Evolutionary conservation across 2,113 vertebrate species (phyloP).

Genomic region (Zosterops pallidus): DNA sequence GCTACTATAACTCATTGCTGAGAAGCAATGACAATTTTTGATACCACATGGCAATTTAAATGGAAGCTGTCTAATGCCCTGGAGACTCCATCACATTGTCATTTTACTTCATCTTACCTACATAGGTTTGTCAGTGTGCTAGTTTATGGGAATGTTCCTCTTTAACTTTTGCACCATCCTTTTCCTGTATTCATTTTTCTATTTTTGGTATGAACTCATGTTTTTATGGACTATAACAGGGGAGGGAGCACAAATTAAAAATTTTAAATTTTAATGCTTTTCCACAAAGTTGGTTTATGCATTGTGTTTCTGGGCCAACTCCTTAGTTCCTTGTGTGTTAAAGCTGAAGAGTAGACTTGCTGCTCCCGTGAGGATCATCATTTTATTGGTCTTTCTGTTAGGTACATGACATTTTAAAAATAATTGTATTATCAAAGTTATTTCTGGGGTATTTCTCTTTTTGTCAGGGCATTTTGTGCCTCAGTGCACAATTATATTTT

Average conservation of each 20-base stretch:
- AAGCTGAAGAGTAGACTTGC: not conserved
- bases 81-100: not conserved
- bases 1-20: not conserved
- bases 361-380: not conserved
- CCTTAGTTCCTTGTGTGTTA: not conserved
- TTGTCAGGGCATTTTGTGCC: not conserved
- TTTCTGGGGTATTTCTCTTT: not conserved
- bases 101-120: not conserved
- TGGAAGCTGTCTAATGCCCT: not conserved
- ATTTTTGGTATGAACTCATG: not conserved
- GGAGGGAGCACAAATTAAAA: not conserved
- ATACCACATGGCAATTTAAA: not conserved
- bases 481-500: not conserved
- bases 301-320: not conserved
- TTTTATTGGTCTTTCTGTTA: not conserved
- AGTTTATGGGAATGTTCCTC: not conserved
- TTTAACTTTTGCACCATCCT: not conserved
- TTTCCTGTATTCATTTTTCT: not conserved
- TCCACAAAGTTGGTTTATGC: not conserved
- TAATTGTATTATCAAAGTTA: not conserved
- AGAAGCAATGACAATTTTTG: not conserved
- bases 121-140: not conserved
- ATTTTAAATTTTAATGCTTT: not conserved
- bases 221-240: not conserved
- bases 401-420: not conserved